phyloP scores from a whole-genome alignment of 2,113 vertebrate genomes.

The Ranitomeya variabilis region DNA sequence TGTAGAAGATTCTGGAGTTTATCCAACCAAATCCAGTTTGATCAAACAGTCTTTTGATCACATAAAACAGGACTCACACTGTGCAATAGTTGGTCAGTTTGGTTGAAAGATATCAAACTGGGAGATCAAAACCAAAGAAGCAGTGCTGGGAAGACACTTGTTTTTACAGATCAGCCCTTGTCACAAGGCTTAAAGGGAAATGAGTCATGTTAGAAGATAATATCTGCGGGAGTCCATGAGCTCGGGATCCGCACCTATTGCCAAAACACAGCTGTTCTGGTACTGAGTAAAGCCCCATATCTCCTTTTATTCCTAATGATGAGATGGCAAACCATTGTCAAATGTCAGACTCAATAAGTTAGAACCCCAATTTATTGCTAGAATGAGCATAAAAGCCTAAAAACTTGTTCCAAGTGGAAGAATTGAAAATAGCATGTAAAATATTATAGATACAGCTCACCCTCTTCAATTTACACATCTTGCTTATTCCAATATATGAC shows the following conservation, averaged over 20 bases:
- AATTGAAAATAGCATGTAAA: too few species aligned
- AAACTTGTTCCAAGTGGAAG: neutral
- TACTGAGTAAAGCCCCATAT: neutral
- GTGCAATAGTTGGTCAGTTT: neutral
- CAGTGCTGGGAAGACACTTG: neutral
- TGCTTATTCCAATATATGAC: too few species aligned
- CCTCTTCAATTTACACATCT: too few species aligned
- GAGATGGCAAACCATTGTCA: neutral
- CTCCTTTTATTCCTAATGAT: neutral
- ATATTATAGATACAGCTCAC: too few species aligned
- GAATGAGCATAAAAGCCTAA: neutral
- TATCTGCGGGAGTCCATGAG: neutral
- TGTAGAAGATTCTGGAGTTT: neutral
- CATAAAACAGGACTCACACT: neutral
- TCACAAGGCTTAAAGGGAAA: neutral
- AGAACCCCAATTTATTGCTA: neutral
- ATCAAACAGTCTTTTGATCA: conserved; percentile 12
- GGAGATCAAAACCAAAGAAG: neutral
- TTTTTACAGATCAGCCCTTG: neutral
- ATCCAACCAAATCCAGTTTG: conserved; percentile 15
- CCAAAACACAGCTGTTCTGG: neutral
- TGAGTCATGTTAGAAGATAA: neutral
- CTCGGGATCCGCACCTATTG: neutral
- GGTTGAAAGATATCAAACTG: conserved; percentile 20
- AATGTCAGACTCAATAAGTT: neutral